Base-by-base conservation (phyloP, 2,797 vertebrate species). In the Acanthurus leucopareius region DNA sequence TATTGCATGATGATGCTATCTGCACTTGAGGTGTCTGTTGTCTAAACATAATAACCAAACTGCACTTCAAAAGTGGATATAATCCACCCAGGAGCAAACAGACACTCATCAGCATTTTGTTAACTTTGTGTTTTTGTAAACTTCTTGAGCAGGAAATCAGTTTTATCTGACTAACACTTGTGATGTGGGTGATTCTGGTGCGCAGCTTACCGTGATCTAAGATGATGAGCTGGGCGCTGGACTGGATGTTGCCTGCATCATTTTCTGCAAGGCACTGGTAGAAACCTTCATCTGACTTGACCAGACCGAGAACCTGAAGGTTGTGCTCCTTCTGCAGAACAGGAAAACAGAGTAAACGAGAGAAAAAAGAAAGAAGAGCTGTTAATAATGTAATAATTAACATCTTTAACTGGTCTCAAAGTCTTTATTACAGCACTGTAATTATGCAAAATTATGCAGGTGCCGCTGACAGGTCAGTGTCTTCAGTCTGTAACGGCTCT, bases 231-330 rank as follows among this genome's bases (percentile, higher is more conserved):
- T 99, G 98, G 48, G 98, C 98, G 81, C 96, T 97, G 62, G 97
- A 95, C 83, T 99, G 98, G 28, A 96, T 93, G 89, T 99, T 99
- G 53, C 97, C 97, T n/a, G 93, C 97, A 66, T 98, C 98, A 2
- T 98, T 99, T 93, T 99, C 98, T 0, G 97, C 97, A 77, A 99
- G 96, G 91, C 98, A 99, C 79, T 99, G 98, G 93, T 99, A 99
- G 94, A 98, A 99, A 82, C 98, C 98, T 92, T 99, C 98, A 48
- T 99, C 98, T 10, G 98, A 98, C 87, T 97, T 98, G 91, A 99
- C 97, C 83, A 99, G 94, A 70, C 98, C 98, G 92, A 99, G 92
- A 80, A 99, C 97, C 92, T 99, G 98, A 88, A 99, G 96, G 91
- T 98, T 97, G 93, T 98, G 97, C 91, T 99, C 97, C 93, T 97